Evolutionary conservation across 2,797 vertebrate species (phyloP).

Genomic region (Sitta carolinensis): DNA sequence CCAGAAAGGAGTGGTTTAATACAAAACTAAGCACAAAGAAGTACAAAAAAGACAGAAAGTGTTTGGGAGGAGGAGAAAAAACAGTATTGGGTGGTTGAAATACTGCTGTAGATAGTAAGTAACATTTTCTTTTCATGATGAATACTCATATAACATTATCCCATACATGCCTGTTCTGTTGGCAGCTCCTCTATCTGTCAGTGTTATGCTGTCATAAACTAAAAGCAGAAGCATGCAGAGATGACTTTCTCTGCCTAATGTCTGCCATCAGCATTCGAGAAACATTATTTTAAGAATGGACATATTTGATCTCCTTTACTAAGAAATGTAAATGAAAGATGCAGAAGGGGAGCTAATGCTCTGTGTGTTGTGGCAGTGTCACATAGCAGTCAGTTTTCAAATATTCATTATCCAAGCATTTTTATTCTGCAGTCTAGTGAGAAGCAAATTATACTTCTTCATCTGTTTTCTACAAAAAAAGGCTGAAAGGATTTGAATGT

Average conservation of each 20-base stretch:
- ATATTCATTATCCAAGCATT: slow-evolving; percentile 13
- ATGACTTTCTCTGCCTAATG: not conserved
- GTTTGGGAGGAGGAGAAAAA: not conserved
- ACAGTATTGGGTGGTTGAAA: not conserved
- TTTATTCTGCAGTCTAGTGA: slow-evolving; percentile 16
- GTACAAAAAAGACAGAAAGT: not conserved
- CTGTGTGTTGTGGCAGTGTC: not conserved
- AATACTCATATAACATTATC: not conserved
- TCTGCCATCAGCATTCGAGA: not conserved
- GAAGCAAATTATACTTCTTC: slow-evolving; percentile 21
- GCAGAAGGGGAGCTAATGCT: not conserved
- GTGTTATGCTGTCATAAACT: not conserved
- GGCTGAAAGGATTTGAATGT: not conserved
- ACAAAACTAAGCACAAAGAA: not conserved
- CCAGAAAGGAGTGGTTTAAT: not conserved
- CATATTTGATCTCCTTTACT: not conserved
- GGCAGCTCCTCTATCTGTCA: not conserved
- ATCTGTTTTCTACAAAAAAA: slow-evolving; percentile 7
- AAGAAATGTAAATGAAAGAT: not conserved
- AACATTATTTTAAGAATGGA: not conserved
- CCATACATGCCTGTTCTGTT: not conserved
- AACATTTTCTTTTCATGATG: not conserved
- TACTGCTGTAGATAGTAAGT: not conserved
- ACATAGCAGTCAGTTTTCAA: not conserved
- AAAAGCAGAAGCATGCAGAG: not conserved